Base-by-base conservation (phyloP, 2,113 vertebrate species). In the Peromyscus leucopus region DNA sequence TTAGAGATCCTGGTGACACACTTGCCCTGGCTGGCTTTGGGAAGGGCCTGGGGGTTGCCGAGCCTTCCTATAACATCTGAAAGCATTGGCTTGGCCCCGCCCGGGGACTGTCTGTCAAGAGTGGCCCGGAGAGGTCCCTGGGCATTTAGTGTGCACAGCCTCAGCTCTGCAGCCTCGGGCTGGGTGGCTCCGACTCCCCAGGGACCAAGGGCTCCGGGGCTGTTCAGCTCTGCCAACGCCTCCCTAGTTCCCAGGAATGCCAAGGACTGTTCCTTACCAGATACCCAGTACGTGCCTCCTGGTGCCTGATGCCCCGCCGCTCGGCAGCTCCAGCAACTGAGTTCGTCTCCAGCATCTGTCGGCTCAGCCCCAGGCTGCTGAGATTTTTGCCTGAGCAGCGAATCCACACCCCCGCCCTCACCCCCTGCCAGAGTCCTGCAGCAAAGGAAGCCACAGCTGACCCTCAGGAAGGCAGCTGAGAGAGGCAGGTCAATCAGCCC, bases 201-300 rank as follows among this genome's bases (percentile, higher is more conserved):
- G 12, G 61, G 21, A 31, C 15, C 8, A 5, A 4, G 13, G 65
- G 63, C 85, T 74, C 7, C 28, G 0, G 42, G 28, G 78, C 13
- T 39, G 10, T 28, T 21, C 0, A 0, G 22, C 16, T 17, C 42
- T 67, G 63, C 63, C 16, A 13, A 8, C 79, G 7, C 17, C n/a
- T 42, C 39, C 26, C 10, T 13, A 1, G 59, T 74, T 36, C 36
- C 63, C 48, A 65, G 31, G 51, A 13, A 19, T 61, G 6, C 92
- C 51, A 0, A 28, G 17, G 75, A 15, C 33, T 4, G 1, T 22
- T 65, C 71, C 98, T 97, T 98, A 98, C 98, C 97, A 51, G n/a
- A 2, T 9, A 67, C 72, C 39, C 39, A 24, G 65, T 8, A 75
- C 42, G 79, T 51, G 95, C 33, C 7, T 78, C 57, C 61, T 39